Conservation (phyloP, 2,113 vertebrate genomes). For the Bufo gargarizans region DNA sequence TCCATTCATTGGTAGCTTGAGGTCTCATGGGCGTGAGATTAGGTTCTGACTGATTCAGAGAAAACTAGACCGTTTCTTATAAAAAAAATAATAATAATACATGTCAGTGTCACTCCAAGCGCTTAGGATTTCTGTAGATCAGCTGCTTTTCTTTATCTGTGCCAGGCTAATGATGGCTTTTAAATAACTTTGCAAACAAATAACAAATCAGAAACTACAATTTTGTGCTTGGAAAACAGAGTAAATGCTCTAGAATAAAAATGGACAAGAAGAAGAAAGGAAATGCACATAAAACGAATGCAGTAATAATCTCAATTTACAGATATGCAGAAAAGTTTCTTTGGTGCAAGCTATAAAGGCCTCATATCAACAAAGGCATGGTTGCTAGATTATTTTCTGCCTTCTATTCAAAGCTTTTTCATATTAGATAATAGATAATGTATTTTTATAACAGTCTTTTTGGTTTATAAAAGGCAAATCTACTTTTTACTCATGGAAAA, state of each 20-base stretch:
- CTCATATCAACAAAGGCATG: background rate
- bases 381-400: background rate
- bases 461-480: background rate
- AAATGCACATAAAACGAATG: background rate
- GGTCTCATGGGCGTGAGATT: background rate
- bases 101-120: background rate
- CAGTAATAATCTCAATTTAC: conserved; percentile 11
- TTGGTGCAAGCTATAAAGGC: background rate
- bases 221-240: background rate
- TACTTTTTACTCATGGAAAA: background rate
- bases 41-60: background rate
- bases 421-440: background rate
- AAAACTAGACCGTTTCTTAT: background rate
- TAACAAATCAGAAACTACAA: conserved; percentile 17
- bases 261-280: background rate
- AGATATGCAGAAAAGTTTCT: background rate
- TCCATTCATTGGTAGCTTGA: background rate
- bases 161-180: conserved; percentile 25
- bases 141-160: background rate
- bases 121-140: conserved; percentile 15
- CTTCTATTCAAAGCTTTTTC: background rate
- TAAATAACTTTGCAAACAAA: conserved; percentile 28
- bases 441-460: background rate
- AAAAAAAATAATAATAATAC: background rate
- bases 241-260: background rate